Percentiles rank a stretch among this genome's conserved stretches.
These are phyloP conservation scores for Daboia siamensis DNA, from an alignment of 2,113 vertebrate genomes.

Conservation along the genomic window DNA sequence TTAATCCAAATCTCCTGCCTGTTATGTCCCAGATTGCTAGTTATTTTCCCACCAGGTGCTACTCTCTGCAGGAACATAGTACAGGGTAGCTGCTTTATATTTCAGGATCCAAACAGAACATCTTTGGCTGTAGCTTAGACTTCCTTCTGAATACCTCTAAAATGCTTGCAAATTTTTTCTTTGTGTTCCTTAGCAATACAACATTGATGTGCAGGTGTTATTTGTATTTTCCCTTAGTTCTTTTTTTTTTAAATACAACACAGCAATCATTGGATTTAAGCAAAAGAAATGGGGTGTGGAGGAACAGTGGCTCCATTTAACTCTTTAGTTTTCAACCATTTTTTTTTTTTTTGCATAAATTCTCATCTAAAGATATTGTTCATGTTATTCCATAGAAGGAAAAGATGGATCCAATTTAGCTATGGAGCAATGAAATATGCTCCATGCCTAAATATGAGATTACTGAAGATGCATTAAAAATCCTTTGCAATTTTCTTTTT, in stretches of 20 bases:
- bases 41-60: neutral
- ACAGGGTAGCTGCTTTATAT: neutral
- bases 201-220: neutral
- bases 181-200: neutral
- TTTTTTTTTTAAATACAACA: neutral
- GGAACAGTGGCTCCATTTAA: neutral
- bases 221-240: neutral
- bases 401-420: neutral
- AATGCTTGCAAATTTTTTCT: neutral
- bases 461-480: constrained; percentile 24
- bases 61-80: neutral
- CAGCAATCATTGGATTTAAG: neutral
- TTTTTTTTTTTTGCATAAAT: neutral
- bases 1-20: neutral
- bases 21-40: too few relatives aligned
- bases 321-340: neutral
- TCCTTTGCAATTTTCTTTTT: constrained; percentile 12
- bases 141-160: neutral
- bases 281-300: neutral
- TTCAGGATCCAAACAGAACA: neutral
- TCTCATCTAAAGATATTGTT: neutral
- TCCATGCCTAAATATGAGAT: neutral
- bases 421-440: neutral
- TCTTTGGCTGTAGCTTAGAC: neutral
- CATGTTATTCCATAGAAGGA: neutral